Evolutionary conservation across 2,113 vertebrate genomes (phyloP).

Genomic region (Tor tambroides): DNA sequence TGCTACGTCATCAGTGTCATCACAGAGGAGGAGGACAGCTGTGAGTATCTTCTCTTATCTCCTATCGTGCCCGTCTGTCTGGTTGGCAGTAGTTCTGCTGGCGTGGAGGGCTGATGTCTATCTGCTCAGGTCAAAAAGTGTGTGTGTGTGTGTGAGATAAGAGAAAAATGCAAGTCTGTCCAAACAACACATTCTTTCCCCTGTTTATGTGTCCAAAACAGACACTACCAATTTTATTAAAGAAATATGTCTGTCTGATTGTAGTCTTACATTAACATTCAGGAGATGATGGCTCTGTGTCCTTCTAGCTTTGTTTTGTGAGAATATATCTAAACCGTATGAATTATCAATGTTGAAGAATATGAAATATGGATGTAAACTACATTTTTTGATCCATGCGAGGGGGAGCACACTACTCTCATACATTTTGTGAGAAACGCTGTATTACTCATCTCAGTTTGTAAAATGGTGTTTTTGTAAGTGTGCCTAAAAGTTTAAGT

Average conservation of each 20-base stretch:
- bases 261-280: neutral
- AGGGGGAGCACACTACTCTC: neutral
- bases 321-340: neutral
- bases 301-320: neutral
- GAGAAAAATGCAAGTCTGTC: neutral
- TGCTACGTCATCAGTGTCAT: constrained; percentile 79
- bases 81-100: constrained; percentile 3
- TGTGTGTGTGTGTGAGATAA: constrained; percentile 9
- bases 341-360: neutral
- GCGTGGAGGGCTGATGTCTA: neutral
- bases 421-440: neutral
- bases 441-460: neutral
- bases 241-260: neutral
- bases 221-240: neutral
- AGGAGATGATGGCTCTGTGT: neutral
- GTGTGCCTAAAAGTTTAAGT: neutral
- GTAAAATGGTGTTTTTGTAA: neutral
- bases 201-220: neutral
- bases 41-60: constrained; percentile 69
- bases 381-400: neutral
- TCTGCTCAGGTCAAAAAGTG: neutral
- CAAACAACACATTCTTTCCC: neutral
- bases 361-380: neutral
- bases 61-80: neutral
- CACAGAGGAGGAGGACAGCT: constrained; percentile 84